Evolutionary conservation across 2,113 vertebrate species (phyloP), one percentile per base, ranked within the genome.

Genomic region (Lophius piscatorius): DNA sequence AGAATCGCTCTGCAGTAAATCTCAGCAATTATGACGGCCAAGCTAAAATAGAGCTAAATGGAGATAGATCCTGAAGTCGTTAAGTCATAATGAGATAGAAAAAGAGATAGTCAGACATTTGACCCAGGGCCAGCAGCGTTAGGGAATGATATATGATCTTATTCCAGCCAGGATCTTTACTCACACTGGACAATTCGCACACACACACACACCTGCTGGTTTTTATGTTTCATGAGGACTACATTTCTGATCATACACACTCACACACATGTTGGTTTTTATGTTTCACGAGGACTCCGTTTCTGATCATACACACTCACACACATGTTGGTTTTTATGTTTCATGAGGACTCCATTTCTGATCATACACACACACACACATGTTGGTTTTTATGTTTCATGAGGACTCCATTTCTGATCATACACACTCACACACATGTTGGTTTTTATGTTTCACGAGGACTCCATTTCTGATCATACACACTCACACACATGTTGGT

Each of bases 1-100:
- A 35, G 42, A 55, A 45, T 44, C 9, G 44, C 58, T 56, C 67
- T 47, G 22, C 62, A 28, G 75, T 81, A 62, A 82, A 79, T 80
- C 66, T 81, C 44, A 63, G 38, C 49, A 58, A 62, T 70, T 82
- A 70, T 84, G 80, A 86, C 75, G 72, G 66, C 48, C 6, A 29
- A 44, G 63, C 29, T 36, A 64, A 86, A 76, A 74, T 59, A 41
- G 73, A 56, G 80, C 63, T 73, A 74, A 81, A 81, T 71, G 68
- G 67, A 76, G 83, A 82, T 64, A 39, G 73, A 74, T 75, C 80
- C 73, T 45, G 58, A 65, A 61, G 75, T 74, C 59, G 65, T 84
- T 81, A 80, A 71, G 80, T 60, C 60, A 66, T 80, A 81, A 87
- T 73, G 75, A 78, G 78, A 76, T 55, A 78, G 62, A 76, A 68